Evolutionary conservation across 2,113 vertebrate species (phyloP).

Genomic region (Oenanthe melanoleuca): DNA sequence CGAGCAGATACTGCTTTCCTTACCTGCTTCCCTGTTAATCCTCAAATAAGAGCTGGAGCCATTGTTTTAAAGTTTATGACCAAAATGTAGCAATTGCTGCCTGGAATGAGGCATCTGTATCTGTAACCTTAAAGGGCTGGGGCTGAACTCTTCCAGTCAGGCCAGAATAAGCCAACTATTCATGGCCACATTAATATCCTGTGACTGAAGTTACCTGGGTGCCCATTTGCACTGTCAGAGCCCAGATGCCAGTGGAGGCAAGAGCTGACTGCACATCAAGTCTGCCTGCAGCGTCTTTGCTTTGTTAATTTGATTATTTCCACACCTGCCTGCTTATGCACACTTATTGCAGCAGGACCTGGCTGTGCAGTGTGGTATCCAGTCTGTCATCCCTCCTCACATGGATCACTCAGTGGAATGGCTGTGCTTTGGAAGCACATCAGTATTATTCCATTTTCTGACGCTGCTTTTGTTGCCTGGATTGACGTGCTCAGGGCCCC

Average conservation of each 20-base stretch:
- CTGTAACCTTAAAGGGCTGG: not conserved
- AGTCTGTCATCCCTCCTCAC: accelerated
- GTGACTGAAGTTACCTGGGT: not conserved
- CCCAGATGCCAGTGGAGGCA: not conserved
- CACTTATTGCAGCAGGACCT: not conserved
- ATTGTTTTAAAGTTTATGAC: not conserved
- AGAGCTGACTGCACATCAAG: not conserved
- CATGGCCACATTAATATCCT: not conserved
- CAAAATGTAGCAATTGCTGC: not conserved
- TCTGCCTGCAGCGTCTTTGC: not conserved
- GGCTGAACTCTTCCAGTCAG: not conserved
- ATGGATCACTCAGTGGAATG: accelerated
- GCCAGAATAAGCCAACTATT: not conserved
- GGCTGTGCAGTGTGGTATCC: not conserved
- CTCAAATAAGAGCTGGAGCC: not conserved
- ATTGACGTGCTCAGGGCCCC: accelerated
- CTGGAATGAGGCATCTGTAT: not conserved
- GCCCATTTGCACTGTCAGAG: not conserved
- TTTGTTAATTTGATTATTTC: not conserved
- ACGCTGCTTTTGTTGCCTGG: not conserved
- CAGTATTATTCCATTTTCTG: not conserved
- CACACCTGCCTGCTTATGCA: not conserved
- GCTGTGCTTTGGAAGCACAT: not conserved
- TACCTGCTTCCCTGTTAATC: not conserved
- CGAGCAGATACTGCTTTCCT: not conserved